Base-by-base conservation (phyloP, 1,140 invertebrate species). In the Gyrodactylus salaris region DNA sequence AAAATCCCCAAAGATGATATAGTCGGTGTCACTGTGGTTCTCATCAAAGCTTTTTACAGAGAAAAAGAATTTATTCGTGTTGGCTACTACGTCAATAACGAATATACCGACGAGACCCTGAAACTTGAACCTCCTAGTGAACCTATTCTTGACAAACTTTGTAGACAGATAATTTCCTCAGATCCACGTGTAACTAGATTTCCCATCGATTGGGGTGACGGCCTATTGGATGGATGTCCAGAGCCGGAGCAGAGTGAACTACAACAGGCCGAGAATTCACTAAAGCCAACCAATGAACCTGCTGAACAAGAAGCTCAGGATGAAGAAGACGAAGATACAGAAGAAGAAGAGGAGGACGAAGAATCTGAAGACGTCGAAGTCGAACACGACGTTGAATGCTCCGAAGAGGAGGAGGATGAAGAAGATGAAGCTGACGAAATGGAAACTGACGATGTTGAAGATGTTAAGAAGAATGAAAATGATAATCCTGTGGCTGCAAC, bases 41-140 rank as follows among this genome's bases (percentile, higher is more conserved):
- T 99, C 25, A 81, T 99, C 69, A 95, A 91, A 0, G 96, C 92
- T 81, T 91, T 89, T 0, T 99, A 97, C 77, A 83, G 85, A 77
- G 84, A 85, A 7, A 89, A 93, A 77, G 92, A 96, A 82, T 98
- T 98, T 80, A 91, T 97, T 0, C 81, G 93, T 75, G 90, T 99
- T 22, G 93, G 94, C 19, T 99, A 97, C 81, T 98, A 95, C 79
- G 94, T 98, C 69, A 96, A 96, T 78, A 96, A 97, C 79, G 92
- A 96, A 78, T 98, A 99, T 79, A 86, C 83, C 24, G 91, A 97
- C 78, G 86, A 86, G 1, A 92, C 97, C 80, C 80, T 97, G 75
- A 85, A 87, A 75, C 93, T 97, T 81, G 95, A 92, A 81, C 91
- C 91, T 25, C 94, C 94, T 27, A 82, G 87, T 0, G 86, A 86